Conservation (phyloP, 2,113 vertebrate species). For the Neoarius graeffei region DNA sequence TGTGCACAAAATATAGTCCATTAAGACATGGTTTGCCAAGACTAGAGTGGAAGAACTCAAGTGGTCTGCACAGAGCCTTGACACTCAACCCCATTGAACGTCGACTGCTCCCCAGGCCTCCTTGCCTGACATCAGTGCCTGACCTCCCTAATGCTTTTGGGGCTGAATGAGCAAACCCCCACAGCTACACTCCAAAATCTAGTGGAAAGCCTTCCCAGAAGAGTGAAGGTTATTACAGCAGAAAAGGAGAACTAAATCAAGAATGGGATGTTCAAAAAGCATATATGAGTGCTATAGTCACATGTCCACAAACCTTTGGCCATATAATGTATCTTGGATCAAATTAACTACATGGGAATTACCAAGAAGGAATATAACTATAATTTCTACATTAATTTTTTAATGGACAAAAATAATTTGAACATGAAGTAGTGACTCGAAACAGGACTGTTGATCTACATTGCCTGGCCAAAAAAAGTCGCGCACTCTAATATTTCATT, state of each 20-base stretch:
- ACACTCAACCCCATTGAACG: background rate
- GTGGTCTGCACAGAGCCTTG: background rate
- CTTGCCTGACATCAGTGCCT: background rate
- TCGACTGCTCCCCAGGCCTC: background rate
- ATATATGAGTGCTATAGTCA: background rate
- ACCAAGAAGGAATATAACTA: background rate
- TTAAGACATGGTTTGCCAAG: background rate
- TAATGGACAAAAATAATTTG: background rate
- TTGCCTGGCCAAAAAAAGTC: too few species aligned
- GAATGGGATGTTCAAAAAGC: background rate
- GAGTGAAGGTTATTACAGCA: background rate
- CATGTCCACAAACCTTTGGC: background rate
- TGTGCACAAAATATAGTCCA: background rate
- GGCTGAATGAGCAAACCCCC: background rate
- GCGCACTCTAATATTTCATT: too few species aligned
- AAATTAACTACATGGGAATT: background rate
- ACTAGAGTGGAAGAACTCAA: background rate
- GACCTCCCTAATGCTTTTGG: background rate
- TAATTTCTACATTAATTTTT: background rate
- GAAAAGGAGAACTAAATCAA: background rate
- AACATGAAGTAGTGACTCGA: background rate
- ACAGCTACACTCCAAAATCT: background rate
- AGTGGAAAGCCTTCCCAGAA: too few species aligned
- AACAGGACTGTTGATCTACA: background rate
- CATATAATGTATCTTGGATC: background rate